Base-by-base conservation (phyloP, 2,113 vertebrate species). In the Drymodes brunneopygia region DNA sequence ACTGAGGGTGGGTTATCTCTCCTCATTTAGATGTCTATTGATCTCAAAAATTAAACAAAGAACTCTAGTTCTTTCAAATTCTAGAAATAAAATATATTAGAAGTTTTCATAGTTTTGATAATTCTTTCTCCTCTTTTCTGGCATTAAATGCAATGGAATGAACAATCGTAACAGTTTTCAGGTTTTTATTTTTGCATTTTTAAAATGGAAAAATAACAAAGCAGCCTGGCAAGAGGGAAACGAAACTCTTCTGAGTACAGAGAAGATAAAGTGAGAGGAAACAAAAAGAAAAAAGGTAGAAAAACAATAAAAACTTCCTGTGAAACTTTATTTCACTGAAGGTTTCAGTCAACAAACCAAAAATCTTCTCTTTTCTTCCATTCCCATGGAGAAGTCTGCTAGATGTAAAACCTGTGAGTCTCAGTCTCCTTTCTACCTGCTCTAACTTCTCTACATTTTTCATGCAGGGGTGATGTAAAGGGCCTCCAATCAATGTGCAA, bases 1-100 rank as follows among this genome's bases (percentile, higher is more conserved):
- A 3, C n/a, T 54, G 19, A 53, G 8, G 9, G 25, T 71, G 38
- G 23, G 45, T 89, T 91, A n/a, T 81, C 65, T 84, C 50, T 91
- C 44, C 21, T 79, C 42, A 70, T 53, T 82, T 80, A 66, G 19
- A 54, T 11, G 27, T 58, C 56, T 67, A 21, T 50, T 85, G 50
- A 90, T 83, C 58, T 89, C 58, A 66, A 73, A 84, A 83, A 91
- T 58, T 16, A 86, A 90, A 72, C 15, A 60, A 84, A 89, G 35
- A 80, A 29, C 2, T 18, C 19, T 18, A 12, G 4, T 53, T 75
- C 57, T 88, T 92, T 80, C 15, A 90, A 19, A 22, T 67, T 81
- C n/a, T 57, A 81, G 42, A 61, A 81, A 6, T 8, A 88, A 75
- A 78, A 36, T 33, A 17, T 4, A 3, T 50, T 82, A 71, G 40